Evolutionary conservation across 2,888 invertebrate genomes (phyloP).

Genomic region (Hyposoter didymator): DNA sequence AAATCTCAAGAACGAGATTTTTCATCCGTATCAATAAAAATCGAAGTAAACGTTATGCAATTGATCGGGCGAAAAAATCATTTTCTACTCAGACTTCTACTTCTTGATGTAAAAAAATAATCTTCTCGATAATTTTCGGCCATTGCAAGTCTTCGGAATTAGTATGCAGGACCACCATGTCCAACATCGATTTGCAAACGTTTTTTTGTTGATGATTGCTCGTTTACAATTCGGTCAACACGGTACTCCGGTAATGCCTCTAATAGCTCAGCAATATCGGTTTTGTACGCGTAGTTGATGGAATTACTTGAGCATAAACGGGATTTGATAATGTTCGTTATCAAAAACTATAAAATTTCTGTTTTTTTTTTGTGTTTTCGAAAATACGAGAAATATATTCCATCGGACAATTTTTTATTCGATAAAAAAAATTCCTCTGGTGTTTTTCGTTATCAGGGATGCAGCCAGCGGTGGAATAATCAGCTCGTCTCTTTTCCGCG

Average conservation of each 20-base stretch:
- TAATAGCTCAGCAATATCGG: background rate
- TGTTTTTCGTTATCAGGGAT: slow-evolving; percentile 81
- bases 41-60: background rate
- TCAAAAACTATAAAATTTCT: background rate
- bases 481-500: slow-evolving; percentile 36
- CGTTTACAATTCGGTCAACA: background rate
- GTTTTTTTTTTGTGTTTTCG: background rate
- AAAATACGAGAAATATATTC: background rate
- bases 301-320: background rate
- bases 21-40: background rate
- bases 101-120: no score
- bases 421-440: slow-evolving; percentile 73
- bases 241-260: background rate
- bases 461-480: slow-evolving; percentile 65
- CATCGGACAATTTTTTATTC: background rate
- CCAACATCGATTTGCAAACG: background rate
- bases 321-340: background rate
- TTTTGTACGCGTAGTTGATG: background rate
- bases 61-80: background rate
- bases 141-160: no score
- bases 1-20: background rate
- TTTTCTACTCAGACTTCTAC: background rate
- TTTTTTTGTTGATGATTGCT: background rate
- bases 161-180: background rate
- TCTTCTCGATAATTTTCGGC: background rate